Conservation (phyloP, 2,113 vertebrate genomes). For the Progne subis region DNA sequence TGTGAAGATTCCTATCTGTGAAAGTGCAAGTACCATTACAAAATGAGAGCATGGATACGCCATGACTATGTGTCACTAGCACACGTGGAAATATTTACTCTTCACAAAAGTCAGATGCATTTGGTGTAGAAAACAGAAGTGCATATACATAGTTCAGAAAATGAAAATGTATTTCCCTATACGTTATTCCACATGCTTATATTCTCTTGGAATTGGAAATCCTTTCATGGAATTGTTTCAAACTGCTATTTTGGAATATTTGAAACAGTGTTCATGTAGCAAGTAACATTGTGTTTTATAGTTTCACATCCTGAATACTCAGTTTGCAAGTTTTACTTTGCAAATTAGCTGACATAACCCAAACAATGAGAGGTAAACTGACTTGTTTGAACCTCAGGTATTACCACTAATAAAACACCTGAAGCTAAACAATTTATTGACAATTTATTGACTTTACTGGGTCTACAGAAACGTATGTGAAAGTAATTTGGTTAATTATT, state of each 20-base stretch:
- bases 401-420: neutral
- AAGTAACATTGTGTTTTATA: neutral
- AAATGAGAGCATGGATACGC: neutral
- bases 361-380: neutral
- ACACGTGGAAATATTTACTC: neutral
- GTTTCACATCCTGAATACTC: neutral
- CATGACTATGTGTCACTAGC: neutral
- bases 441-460: neutral
- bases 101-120: neutral
- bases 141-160: neutral
- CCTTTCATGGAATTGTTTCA: neutral
- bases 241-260: neutral
- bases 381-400: neutral
- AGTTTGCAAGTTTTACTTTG: neutral
- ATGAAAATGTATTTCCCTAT: neutral
- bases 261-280: neutral
- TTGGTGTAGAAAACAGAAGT: neutral
- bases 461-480: neutral
- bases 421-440: neutral
- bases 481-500: neutral
- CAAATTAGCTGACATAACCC: neutral
- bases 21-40: neutral
- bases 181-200: neutral
- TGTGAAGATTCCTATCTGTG: neutral
- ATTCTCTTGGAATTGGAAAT: neutral